These are phyloP conservation scores for Trissonchulus sp. DNA, from an alignment of 2,888 invertebrate genomes.

Conservation along the genomic window DNA sequence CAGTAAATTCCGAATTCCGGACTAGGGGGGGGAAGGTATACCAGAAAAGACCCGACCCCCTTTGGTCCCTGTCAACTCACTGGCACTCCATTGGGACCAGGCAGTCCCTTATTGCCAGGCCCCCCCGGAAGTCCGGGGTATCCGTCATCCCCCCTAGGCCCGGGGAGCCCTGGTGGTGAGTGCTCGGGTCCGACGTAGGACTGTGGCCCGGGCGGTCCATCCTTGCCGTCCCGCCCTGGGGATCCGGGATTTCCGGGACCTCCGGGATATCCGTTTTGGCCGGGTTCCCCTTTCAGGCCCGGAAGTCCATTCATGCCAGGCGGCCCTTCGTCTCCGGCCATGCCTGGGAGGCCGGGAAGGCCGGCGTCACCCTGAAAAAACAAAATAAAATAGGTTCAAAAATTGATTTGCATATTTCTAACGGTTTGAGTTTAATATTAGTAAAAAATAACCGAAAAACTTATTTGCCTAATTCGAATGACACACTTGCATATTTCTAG, in stretches of 20 bases:
- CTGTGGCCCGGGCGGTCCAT: conserved; percentile 31
- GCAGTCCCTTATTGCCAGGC: conserved; percentile 39
- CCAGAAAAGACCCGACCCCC: too few species aligned
- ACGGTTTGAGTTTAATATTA: too few species aligned
- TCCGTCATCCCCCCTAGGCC: conserved; percentile 28
- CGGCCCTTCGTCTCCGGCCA: conserved; percentile 30
- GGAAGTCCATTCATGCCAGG: conserved; percentile 33
- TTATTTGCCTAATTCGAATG: too few species aligned
- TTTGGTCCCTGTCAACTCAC: too few species aligned
- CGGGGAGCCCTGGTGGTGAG: conserved; percentile 37
- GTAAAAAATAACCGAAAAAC: too few species aligned
- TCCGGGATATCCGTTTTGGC: conserved; percentile 35
- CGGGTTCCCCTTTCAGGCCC: conserved; percentile 33
- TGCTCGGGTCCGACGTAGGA: conserved; percentile 32
- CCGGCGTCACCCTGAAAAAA: conserved; percentile 35
- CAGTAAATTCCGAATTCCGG: too few species aligned
- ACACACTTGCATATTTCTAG: too few species aligned
- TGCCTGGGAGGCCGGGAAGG: conserved; percentile 43
- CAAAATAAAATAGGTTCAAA: not conserved
- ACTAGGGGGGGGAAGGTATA: too few species aligned
- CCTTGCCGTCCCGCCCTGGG: conserved; percentile 33
- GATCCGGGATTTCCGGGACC: conserved; percentile 29
- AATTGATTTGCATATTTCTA: too few species aligned
- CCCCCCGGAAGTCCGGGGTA: conserved; percentile 26
- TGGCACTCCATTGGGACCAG: conserved; percentile 41